Evolutionary conservation across 2,888 invertebrate species (phyloP), one percentile per base, ranked within the genome.

Genomic region (Lochmaea crataegi): DNA sequence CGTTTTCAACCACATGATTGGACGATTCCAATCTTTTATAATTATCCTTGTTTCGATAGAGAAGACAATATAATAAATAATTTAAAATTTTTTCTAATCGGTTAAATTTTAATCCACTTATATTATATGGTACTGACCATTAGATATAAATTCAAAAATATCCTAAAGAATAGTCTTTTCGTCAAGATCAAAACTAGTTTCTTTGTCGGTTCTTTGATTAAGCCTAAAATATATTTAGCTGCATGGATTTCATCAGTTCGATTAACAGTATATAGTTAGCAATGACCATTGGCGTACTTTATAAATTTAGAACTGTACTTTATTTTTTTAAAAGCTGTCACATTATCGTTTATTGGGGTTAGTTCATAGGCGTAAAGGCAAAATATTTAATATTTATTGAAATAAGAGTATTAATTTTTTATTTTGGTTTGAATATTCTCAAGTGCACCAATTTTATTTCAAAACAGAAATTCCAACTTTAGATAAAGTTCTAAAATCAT

Each of bases 191-290:
- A 83, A 83, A 83, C 82, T 83, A 82, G 82, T 83, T 83, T 81
- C 81, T 78, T 75, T 76, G 82, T 80, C 82, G 82, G 82, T 80
- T 77, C 84, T 84, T 83, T 83, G 84, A 83, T 83, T 79, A 77
- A 77, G 76, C 80, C 80, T 83, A 81, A 80, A 83, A 83, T 83
- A 83, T 80, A 82, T 82, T 18, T n/a, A 81, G 81, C 81, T 80
- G 82, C 82, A 81, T 82, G 82, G 82, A 83, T 84, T 83, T 82
- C 83, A 82, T 81, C 68, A 81, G 83, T 82, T 82, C 79, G 81
- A 80, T 82, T 82, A 82, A 80, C 83, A 84, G 82, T 81, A 80
- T 81, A 63, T 61, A 63, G 63, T 69, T 69, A 69, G 68, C 53
- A 53, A 48, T 14, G 26, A 38, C 53, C 68, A 69, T 41, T 69